These are phyloP conservation scores for Gobio gobio DNA, from an alignment of 2,113 vertebrate genomes.

Conservation along the genomic window DNA sequence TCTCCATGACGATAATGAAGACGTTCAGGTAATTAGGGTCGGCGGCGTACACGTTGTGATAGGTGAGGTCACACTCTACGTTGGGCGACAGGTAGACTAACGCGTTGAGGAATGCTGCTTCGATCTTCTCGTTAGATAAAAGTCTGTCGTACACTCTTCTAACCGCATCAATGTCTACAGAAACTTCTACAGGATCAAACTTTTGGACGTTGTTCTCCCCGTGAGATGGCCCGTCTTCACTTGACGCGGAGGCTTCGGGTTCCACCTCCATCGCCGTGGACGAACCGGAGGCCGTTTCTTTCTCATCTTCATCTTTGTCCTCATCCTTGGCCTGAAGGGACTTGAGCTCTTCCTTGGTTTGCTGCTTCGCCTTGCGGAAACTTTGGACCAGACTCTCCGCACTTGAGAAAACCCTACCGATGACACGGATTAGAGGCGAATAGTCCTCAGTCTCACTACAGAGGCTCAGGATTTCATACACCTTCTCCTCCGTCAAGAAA, in stretches of 20 bases:
- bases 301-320: slow-evolving; percentile 97
- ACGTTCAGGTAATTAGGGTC: slow-evolving; percentile 96
- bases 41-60: slow-evolving; percentile 92
- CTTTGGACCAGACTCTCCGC: slow-evolving; percentile 90
- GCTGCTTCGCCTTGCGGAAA: slow-evolving; percentile 86
- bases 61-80: slow-evolving; percentile 95
- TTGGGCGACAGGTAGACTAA: slow-evolving; percentile 95
- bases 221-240: slow-evolving; percentile 78
- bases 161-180: slow-evolving; percentile 89
- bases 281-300: slow-evolving; percentile 83
- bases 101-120: slow-evolving; percentile 94
- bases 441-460: slow-evolving; percentile 90
- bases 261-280: slow-evolving; percentile 89
- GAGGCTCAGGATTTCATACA: slow-evolving; percentile 88
- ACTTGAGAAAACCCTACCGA: slow-evolving; percentile 93
- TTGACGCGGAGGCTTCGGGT: slow-evolving; percentile 80
- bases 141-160: slow-evolving; percentile 90
- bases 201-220: slow-evolving; percentile 79
- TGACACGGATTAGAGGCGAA: slow-evolving; percentile 88
- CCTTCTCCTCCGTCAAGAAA: slow-evolving; percentile 89
- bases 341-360: slow-evolving; percentile 86
- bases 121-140: slow-evolving; percentile 88
- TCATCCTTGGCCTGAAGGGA: slow-evolving; percentile 96
- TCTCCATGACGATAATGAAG: slow-evolving; percentile 97
- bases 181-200: slow-evolving; percentile 82